These are phyloP conservation scores for Podabrus alpinus DNA, from an alignment of 2,888 invertebrate genomes.

Conservation along the genomic window DNA sequence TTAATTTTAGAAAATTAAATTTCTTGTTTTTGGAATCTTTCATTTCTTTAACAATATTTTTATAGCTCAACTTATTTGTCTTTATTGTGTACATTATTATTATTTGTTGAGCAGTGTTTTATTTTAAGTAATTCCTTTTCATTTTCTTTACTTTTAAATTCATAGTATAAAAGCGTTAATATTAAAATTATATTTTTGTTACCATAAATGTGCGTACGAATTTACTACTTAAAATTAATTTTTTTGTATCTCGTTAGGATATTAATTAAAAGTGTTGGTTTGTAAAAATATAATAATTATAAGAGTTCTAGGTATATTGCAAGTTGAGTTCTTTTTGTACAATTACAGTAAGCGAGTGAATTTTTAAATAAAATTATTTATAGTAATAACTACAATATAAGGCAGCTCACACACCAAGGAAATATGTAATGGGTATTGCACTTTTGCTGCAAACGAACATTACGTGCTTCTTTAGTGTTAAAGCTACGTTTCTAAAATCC, in stretches of 20 bases:
- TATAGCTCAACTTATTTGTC: no score
- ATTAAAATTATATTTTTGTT: not conserved
- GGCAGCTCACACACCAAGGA: no score
- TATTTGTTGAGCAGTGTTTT: not conserved
- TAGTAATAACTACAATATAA: not conserved
- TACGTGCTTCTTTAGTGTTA: no score
- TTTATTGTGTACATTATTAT: not conserved
- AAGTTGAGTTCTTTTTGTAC: not conserved
- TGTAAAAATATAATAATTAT: not conserved
- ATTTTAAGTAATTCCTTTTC: not conserved
- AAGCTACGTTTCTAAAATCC: no score
- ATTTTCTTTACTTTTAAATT: not conserved
- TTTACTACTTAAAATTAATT: not conserved
- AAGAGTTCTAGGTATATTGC: not conserved
- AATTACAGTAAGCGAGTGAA: not conserved
- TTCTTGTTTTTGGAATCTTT: not conserved
- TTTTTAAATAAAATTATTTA: not conserved
- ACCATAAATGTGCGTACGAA: not conserved
- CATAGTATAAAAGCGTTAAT: constrained; percentile 43
- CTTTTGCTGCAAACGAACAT: no score
- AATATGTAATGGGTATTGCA: no score
- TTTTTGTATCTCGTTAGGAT: not conserved
- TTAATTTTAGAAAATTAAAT: not conserved
- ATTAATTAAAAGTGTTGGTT: not conserved
- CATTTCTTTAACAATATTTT: no score